Conservation (phyloP, 2,888 invertebrate species). For the Macaria notata region DNA sequence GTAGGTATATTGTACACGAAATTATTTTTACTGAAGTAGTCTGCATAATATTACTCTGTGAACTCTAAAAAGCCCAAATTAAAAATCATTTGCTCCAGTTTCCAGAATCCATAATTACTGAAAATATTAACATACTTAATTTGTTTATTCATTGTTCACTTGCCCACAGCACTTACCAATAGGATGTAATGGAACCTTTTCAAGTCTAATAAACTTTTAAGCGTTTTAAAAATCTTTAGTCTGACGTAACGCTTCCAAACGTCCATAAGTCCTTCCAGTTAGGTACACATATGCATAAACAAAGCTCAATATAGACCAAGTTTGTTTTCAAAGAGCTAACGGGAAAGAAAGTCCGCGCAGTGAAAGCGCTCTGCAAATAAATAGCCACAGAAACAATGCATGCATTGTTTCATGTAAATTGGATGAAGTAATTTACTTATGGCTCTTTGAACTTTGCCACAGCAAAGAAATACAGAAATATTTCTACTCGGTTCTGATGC, state of each 20-base stretch:
- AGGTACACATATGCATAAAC: conserved; percentile 13
- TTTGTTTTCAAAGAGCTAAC: conserved; percentile 56
- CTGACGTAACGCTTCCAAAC: conserved; percentile 1
- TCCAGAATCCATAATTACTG: too few relatives aligned
- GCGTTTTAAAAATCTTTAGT: too few relatives aligned
- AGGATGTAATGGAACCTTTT: too few relatives aligned
- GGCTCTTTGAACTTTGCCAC: conserved; percentile 50
- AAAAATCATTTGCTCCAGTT: too few relatives aligned
- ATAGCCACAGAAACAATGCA: conserved; percentile 72
- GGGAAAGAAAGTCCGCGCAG: conserved; percentile 68
- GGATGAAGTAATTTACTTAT: conserved; percentile 58
- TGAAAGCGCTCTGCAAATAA: conserved; percentile 71
- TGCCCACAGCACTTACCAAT: too few relatives aligned
- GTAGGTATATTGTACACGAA: too few relatives aligned
- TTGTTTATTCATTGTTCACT: too few relatives aligned
- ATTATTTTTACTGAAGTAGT: too few relatives aligned
- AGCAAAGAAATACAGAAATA: conserved; percentile 33
- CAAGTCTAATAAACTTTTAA: too few relatives aligned
- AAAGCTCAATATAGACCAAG: conserved; percentile 66
- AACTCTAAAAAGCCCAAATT: too few relatives aligned
- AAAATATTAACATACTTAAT: too few relatives aligned
- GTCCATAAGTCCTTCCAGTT: conserved; percentile 19
- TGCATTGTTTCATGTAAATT: conserved; percentile 74
- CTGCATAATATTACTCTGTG: too few relatives aligned
- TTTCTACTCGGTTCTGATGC: conserved; percentile 28